Evolutionary conservation across 2,888 invertebrate genomes (phyloP), one percentile per base, ranked within the genome.

Genomic region (Oxyteleia sp.): DNA sequence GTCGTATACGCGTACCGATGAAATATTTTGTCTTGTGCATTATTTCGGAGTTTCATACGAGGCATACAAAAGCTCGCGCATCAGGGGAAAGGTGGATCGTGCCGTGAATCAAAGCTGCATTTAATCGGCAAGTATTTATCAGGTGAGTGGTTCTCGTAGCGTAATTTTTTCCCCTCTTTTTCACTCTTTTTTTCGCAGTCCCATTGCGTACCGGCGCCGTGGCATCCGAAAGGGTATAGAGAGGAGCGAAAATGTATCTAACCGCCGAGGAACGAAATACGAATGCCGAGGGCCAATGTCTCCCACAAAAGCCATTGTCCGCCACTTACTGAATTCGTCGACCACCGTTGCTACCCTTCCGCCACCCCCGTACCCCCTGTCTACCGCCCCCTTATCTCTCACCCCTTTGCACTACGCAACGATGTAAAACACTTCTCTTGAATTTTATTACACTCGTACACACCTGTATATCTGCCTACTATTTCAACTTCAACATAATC

Each of bases 281-380:
- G 88, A 88, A 87, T 87, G 87, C 88, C 88, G 85, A 86, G 87
- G 86, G 87, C 89, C 92, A 88, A 89, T 91, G 90, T 91, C 92
- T 90, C 91, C 92, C 92, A 88, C 89, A 90, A 89, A 90, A 90
- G 88, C 90, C 89, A 90, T 89, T 89, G 89, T 92, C 90, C 92
- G 90, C 92, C 92, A 92, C 92, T 92, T 92, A 92, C 91, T 91
- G 90, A 90, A 91, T 91, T 91, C 92, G 90, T 89, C 89, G 88
- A 87, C 82, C 76, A 82, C 86, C 84, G 74, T 80, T 69, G 80
- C 86, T 84, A 74, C 80, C 64, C 76, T 82, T 20, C 69, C 63
- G 35, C 66, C 80, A 59, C 71, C 57, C 41, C 79, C 59, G 59
- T 64, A n/a, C 64, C 74, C 64, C 26, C 61, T 66, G 23, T 55